Base-by-base conservation (phyloP, 2,888 invertebrate genomes). In the Meliscaeva auricollis region DNA sequence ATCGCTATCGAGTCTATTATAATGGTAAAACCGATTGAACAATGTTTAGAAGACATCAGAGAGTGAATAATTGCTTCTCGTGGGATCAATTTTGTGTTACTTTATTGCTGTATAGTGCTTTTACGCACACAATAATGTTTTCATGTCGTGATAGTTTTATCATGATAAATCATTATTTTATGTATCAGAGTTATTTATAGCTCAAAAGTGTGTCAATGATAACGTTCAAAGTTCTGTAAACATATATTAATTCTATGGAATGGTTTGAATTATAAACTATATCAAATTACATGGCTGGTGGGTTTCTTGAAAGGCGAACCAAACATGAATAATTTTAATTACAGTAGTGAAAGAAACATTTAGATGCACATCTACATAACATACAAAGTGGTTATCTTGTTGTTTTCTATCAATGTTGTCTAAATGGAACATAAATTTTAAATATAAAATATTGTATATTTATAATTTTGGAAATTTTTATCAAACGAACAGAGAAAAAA, bases 111-210 rank as follows among this genome's bases (percentile, higher is more conserved):
- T 22, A 50, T 1, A 41, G 44, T 26, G 26, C 38, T 2, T 9
- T 38, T 38, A 15, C 46, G 15, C 46, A 20, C 58, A 20, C 41
- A 41, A 41, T 35, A 44, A 15, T 44, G 44, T 11, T 30, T 26
- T 15, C 7, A 32, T 64, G 46, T 20, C 50, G 50, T 38, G 50
- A 35, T 50, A 66, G 66, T 66, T 50, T 41, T 35, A 50, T 66
- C 32, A 20, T 1, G 50, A 35, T 64, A 46, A 50, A 48, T 50
- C 20, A 20, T 66, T 35, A 22, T 66, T 22, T n/a, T 3, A 13
- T 22, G 8, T 3, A 22, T 22, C 9, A 66, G 20, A 32, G 48
- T 50, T 66, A 30, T 44, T 15, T 17, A 4, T 9, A 0, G 1
- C 50, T 1, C 32, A 22, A 22, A 50, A 35, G 32, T 50, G 35